Evolutionary conservation across 2,888 invertebrate genomes (phyloP), one percentile per base, ranked within the genome.

Genomic region (Metalampra italica): DNA sequence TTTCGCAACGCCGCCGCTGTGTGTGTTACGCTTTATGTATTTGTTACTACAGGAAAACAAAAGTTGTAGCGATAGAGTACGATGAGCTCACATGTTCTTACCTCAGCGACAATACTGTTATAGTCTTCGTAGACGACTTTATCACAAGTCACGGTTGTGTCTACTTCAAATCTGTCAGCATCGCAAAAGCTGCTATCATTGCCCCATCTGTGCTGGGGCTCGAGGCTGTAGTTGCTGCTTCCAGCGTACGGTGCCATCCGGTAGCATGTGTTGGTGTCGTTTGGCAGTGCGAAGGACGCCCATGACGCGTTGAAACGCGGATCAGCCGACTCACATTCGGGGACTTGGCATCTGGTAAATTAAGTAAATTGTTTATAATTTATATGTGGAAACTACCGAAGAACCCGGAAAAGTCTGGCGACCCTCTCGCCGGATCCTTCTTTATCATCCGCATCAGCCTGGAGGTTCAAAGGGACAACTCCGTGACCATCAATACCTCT

Each of bases 61-160:
- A 2, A 22, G 22, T 22, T 22, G 7, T 3, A 3, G 8, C 38
- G 38, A 3, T n/a, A 13, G 12, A 5, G 7, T 38, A 13, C 13
- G 12, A 38, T 22, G 22, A 22, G 3, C 22, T 22, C 11, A 38
- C 2, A 13, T 3, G 38, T n/a, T 3, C 82, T 84, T 62, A 94
- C 94, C 88, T 93, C 93, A 60, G 91, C 93, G 0, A 90, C 90
- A 56, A 94, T 91, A 43, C 93, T 92, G 45, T 90, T 81, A 66
- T 92, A 90, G 61, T 91, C 82, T 57, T 92, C 91, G 64, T 91
- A 93, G 22, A 93, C 67, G 52, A 92, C 79, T n/a, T 74, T 68
- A n/a, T 84, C 75, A 60, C 93, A 93, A 0, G 73, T 64, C 49
- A 84, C 68, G 0, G 78, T 80, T 9, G 57, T 58, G 40, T 72